Percentiles rank a stretch among this genome's conserved stretches.
Conservation (phyloP, 2,888 invertebrate species). For the Entomobrya multifasciata region DNA sequence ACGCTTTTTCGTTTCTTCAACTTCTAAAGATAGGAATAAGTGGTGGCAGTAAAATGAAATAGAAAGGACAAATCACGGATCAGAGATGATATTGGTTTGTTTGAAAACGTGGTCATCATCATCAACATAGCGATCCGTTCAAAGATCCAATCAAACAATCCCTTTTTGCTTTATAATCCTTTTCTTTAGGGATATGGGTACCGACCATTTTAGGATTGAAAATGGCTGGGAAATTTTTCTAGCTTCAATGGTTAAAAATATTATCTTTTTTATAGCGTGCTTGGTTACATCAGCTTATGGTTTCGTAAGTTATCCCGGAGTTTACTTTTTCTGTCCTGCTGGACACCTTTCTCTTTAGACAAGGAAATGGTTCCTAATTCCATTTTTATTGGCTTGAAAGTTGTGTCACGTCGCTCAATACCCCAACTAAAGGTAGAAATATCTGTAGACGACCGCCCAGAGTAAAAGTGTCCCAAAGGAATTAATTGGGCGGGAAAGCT, state of each 20-base stretch:
- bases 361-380: neutral
- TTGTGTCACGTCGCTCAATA: too few species aligned
- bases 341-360: neutral
- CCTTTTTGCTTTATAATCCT: slow-evolving; percentile 9
- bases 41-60: slow-evolving; percentile 25
- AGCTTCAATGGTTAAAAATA: slow-evolving; percentile 19
- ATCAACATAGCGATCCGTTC: too few species aligned
- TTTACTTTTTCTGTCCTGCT: neutral
- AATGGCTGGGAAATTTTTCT: neutral
- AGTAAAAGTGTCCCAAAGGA: slow-evolving; percentile 35
- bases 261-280: neutral
- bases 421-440: neutral
- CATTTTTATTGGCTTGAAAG: too few species aligned
- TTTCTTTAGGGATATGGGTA: neutral
- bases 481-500: slow-evolving; percentile 37
- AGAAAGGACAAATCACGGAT: slow-evolving; percentile 32
- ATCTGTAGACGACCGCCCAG: neutral
- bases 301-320: neutral
- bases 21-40: too few species aligned
- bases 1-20: neutral
- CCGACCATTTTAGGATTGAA: neutral
- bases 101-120: slow-evolving; percentile 24
- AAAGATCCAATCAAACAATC: slow-evolving; percentile 15
- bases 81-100: slow-evolving; percentile 14
- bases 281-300: too few species aligned